Evolutionary conservation across 2,113 vertebrate species (phyloP).

Genomic region (Natator depressus): DNA sequence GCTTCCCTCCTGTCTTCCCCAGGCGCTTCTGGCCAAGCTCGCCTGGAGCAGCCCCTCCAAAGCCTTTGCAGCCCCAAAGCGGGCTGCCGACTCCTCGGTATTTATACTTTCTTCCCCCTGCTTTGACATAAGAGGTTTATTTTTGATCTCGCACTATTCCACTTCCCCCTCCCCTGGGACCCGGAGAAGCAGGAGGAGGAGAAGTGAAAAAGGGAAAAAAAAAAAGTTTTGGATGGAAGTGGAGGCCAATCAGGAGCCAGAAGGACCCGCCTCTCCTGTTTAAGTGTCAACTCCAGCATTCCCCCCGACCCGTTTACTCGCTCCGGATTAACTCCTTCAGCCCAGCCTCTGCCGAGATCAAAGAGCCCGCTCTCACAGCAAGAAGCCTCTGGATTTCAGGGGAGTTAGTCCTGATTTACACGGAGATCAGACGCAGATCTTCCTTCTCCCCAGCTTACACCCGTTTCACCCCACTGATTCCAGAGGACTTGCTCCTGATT

Average conservation of each 20-base stretch:
- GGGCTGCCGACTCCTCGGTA: constrained; percentile 79
- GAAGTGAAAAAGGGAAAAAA: constrained; percentile 8
- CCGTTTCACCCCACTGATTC: rapidly evolving
- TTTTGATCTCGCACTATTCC: constrained; percentile 90
- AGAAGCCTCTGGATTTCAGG: too few relatives aligned
- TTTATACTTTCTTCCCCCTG: constrained; percentile 90
- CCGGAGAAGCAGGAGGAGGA: constrained; percentile 58
- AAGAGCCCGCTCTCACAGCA: not conserved
- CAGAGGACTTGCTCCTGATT: rapidly evolving
- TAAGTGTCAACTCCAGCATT: constrained; percentile 73
- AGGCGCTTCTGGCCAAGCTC: not conserved
- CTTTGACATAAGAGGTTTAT: constrained; percentile 91
- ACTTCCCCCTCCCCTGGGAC: constrained; percentile 88
- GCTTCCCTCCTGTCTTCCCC: constrained; percentile 11
- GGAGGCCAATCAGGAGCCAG: constrained; percentile 85
- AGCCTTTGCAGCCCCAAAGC: constrained; percentile 73
- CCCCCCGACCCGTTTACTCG: not conserved
- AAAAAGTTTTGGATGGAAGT: constrained; percentile 80
- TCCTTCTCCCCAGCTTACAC: rapidly evolving
- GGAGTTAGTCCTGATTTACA: not conserved
- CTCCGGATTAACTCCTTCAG: constrained; percentile 62
- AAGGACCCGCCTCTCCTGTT: constrained; percentile 76
- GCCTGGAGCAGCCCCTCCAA: constrained; percentile 24
- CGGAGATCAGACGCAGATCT: not conserved
- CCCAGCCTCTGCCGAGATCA: not conserved